Evolutionary conservation across 2,888 invertebrate species (phyloP).

Genomic region (Sphaeridia pumilis): DNA sequence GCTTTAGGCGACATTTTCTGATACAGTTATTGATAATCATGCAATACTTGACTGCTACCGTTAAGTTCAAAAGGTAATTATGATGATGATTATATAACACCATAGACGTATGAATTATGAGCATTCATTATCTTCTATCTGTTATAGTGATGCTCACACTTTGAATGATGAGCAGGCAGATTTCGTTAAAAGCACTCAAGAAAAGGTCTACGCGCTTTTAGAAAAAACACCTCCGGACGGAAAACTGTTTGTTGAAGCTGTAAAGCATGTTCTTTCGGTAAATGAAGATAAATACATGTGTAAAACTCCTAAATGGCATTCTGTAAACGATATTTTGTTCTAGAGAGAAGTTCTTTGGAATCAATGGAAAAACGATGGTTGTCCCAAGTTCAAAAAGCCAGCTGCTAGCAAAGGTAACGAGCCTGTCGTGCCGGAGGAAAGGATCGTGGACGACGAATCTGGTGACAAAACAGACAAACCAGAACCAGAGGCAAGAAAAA

Average conservation of each 20-base stretch:
- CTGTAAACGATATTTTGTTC: too few relatives aligned
- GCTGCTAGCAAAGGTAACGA: slow-evolving; percentile 38
- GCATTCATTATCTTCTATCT: too few relatives aligned
- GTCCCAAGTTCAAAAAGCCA: slow-evolving; percentile 60
- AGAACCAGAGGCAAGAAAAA: slow-evolving; percentile 37
- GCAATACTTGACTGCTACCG: slow-evolving; percentile 81
- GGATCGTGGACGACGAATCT: slow-evolving; percentile 18
- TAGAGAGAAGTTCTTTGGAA: slow-evolving; percentile 92
- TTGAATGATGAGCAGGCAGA: slow-evolving; percentile 72
- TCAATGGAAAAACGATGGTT: slow-evolving; percentile 96
- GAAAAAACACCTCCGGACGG: slow-evolving; percentile 89
- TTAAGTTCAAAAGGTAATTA: slow-evolving; percentile 90
- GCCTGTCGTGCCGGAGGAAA: slow-evolving; percentile 15
- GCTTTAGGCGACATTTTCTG: slow-evolving; percentile 86
- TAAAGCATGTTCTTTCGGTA: slow-evolving; percentile 64
- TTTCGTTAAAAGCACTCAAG: slow-evolving; percentile 70
- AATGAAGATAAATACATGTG: slow-evolving; percentile 4
- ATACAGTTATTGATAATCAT: slow-evolving; percentile 91
- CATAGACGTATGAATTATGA: too few relatives aligned
- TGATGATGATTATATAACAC: too few relatives aligned
- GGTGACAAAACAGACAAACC: background rate
- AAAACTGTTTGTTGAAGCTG: slow-evolving; percentile 65
- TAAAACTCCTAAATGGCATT: too few relatives aligned
- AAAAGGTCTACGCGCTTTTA: slow-evolving; percentile 64
- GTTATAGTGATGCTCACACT: slow-evolving; percentile 61